These are phyloP conservation scores for Clangula hyemalis DNA, from an alignment of 2,797 vertebrate species.

Conservation along the genomic window DNA sequence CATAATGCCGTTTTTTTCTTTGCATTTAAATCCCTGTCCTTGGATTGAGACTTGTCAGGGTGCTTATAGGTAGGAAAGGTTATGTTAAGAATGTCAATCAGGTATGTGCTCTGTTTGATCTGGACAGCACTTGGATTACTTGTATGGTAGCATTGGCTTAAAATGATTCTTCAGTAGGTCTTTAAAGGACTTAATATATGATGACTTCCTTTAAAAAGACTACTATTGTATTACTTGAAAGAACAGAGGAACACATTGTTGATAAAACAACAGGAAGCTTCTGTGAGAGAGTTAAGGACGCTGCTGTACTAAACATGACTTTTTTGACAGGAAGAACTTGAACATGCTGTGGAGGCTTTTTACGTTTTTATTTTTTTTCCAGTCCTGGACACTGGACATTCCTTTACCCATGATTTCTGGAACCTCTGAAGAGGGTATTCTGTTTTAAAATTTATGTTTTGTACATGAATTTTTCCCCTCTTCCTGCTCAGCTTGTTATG, in stretches of 20 bases:
- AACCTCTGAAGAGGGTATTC: background rate
- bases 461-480: background rate
- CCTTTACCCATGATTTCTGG: background rate
- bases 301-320: background rate
- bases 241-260: background rate
- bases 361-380: background rate
- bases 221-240: background rate
- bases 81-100: background rate
- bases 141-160: background rate
- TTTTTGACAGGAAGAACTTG: background rate
- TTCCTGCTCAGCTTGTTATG: background rate
- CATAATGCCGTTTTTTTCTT: background rate
- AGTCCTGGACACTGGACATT: background rate
- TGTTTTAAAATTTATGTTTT: background rate
- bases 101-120: background rate
- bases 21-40: background rate
- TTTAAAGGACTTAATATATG: background rate
- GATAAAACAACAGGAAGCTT: background rate
- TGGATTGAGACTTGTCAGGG: background rate
- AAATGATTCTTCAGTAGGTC: background rate
- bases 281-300: background rate
- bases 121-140: background rate
- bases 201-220: background rate
- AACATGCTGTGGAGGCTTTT: background rate
- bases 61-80: background rate